Evolutionary conservation across 2,888 invertebrate genomes (phyloP), one percentile per base, ranked within the genome.

Genomic region (Pterobdella sp.): DNA sequence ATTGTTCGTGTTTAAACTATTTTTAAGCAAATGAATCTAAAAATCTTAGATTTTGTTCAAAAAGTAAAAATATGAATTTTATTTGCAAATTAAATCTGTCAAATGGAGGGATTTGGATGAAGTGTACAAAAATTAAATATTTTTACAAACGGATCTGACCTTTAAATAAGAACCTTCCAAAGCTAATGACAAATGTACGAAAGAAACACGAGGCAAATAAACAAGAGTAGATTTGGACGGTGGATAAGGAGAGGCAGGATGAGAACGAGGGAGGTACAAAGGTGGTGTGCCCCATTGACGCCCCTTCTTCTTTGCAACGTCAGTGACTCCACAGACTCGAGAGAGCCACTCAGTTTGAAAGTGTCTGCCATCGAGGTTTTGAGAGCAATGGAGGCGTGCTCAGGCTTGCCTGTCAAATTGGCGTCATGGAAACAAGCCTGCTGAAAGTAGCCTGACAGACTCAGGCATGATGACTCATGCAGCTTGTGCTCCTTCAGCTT

Each of bases 371-470:
- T 71, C n/a, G 71, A 60, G 2, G 36, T 68, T 26, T 49, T 29
- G 26, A n/a, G n/a, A 29, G 74, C 52, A 3, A 74, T 31, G 0
- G 35, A 34, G n/a, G 82, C 81, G 76, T 84, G 84, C 70, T 83
- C 84, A 26, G 81, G 80, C 72, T 85, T 85, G 1, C 86, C 86
- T 1, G 87, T 86, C 1, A 85, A 84, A 82, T 87, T 82, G 75
- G 87, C 81, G 80, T 87, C 87, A 79, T 87, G 87, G 72, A 87
- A 86, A 80, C 87, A 87, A 76, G 87, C 86, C 80, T 87, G 87
- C 76, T 87, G 84, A 80, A 86, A 87, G 77, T 85, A 84, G 78
- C 86, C 87, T 37, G 84, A 84, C 37, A 86, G 79, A 74, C 26
- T 22, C 26, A 56, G 26, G 26, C 60, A 56, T 4, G 60, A 56